A percentile compares a stretch with the other conserved stretches of the same genome.
Conservation (phyloP, 2,113 vertebrate species). For the Tauraco erythrolophus region DNA sequence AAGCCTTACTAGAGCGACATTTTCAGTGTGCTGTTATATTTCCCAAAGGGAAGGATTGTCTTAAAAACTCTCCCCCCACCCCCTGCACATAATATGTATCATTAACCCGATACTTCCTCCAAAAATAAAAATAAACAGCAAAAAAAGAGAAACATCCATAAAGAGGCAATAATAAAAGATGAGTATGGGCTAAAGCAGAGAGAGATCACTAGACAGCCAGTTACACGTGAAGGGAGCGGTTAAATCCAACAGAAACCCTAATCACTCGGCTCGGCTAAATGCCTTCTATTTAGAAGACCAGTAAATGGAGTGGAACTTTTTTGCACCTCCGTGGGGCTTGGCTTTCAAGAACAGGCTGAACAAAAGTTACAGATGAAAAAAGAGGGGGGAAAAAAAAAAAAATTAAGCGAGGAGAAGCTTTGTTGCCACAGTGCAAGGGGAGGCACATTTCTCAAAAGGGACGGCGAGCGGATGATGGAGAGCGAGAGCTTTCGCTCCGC, state of each 20-base stretch:
- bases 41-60: conserved; percentile 43
- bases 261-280: conserved; percentile 27
- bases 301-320: conserved; percentile 59
- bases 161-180: not conserved
- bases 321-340: not conserved
- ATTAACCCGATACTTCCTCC: not conserved
- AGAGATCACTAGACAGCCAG: not conserved
- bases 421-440: not conserved
- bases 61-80: not conserved
- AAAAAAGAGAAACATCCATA: not conserved
- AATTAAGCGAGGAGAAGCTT: not conserved
- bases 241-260: conserved; percentile 8
- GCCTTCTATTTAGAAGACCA: conserved; percentile 49
- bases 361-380: conserved; percentile 15
- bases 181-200: not conserved
- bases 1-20: conserved; percentile 23
- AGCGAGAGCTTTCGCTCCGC: not conserved
- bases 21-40: conserved; percentile 2
- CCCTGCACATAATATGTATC: not conserved
- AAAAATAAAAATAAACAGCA: not conserved
- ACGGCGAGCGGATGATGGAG: not conserved
- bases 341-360: conserved; percentile 12
- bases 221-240: not conserved
- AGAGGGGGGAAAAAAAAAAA: not conserved
- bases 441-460: not conserved